A percentile compares a stretch with the other conserved stretches of the same genome.
These are phyloP conservation scores for Scolopax mira DNA, from an alignment of 2,113 vertebrate genomes.

Conservation along the genomic window DNA sequence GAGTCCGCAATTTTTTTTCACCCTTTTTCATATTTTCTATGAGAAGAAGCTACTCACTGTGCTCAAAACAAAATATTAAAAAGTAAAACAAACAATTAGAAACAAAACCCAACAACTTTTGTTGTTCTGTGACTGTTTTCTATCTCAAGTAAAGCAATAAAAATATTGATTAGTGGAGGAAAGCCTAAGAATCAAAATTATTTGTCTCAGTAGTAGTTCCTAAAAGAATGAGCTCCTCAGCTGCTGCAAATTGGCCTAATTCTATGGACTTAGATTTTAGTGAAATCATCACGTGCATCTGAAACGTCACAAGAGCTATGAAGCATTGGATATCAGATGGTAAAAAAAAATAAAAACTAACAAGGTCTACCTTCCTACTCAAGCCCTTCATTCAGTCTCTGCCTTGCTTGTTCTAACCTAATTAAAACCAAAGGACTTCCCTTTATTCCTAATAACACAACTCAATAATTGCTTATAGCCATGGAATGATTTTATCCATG, in stretches of 20 bases:
- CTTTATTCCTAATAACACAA: background rate
- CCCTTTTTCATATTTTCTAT: background rate
- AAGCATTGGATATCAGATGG: constrained; percentile 31
- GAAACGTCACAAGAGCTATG: constrained; percentile 29
- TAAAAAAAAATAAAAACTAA: constrained; percentile 54
- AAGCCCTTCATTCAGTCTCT: constrained; percentile 18
- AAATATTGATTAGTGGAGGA: constrained; percentile 46
- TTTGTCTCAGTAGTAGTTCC: constrained; percentile 43
- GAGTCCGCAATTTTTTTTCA: background rate
- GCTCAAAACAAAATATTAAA: background rate
- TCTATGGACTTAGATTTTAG: constrained; percentile 17
- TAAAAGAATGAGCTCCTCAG: constrained; percentile 36
- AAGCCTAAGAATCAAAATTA: constrained; percentile 56
- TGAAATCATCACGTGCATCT: background rate
- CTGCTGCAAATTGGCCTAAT: constrained; percentile 25
- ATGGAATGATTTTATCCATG: background rate
- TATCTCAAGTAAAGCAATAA: constrained; percentile 42
- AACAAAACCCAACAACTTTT: background rate
- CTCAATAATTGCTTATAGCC: background rate
- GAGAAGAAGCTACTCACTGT: background rate
- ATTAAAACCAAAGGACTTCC: constrained; percentile 1
- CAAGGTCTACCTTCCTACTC: constrained; percentile 4
- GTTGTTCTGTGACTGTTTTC: constrained; percentile 26
- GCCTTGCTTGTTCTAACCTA: background rate
- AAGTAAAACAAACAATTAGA: constrained; percentile 24